These are phyloP conservation scores for Syngnathus acus DNA, from an alignment of 2,797 vertebrate species.

Conservation along the genomic window DNA sequence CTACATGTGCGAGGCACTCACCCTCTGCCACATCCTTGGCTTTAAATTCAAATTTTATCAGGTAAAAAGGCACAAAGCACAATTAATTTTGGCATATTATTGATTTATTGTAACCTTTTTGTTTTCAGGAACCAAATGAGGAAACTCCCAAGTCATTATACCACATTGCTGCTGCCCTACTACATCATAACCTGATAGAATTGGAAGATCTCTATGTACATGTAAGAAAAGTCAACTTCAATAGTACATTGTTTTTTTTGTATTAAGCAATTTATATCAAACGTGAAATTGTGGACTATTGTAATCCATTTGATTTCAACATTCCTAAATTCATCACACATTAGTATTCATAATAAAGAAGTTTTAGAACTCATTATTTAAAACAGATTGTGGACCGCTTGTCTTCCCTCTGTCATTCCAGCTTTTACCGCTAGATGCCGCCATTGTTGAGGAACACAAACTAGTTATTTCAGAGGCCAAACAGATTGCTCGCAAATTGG, in stretches of 20 bases:
- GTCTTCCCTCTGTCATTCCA: constrained; percentile 36
- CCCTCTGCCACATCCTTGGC: constrained; percentile 96
- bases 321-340: background rate
- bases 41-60: constrained; percentile 99
- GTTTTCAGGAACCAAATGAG: constrained; percentile 87
- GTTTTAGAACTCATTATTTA: no score
- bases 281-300: background rate
- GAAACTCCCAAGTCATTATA: constrained; percentile 95
- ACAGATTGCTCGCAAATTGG: constrained; percentile 92
- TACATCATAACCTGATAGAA: constrained; percentile 93
- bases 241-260: background rate
- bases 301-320: background rate
- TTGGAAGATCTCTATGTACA: constrained; percentile 97
- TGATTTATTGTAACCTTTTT: constrained; percentile 4
- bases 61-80: constrained; percentile 60
- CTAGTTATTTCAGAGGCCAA: constrained; percentile 89
- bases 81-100: background rate
- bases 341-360: background rate
- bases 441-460: constrained; percentile 91
- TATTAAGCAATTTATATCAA: background rate
- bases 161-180: constrained; percentile 91
- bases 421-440: constrained; percentile 87
- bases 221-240: constrained; percentile 68
- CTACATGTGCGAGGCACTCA: constrained; percentile 98
- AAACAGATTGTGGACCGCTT: background rate